These are phyloP conservation scores for Trichacis sp. DNA, from an alignment of 2,888 invertebrate genomes.

Conservation along the genomic window DNA sequence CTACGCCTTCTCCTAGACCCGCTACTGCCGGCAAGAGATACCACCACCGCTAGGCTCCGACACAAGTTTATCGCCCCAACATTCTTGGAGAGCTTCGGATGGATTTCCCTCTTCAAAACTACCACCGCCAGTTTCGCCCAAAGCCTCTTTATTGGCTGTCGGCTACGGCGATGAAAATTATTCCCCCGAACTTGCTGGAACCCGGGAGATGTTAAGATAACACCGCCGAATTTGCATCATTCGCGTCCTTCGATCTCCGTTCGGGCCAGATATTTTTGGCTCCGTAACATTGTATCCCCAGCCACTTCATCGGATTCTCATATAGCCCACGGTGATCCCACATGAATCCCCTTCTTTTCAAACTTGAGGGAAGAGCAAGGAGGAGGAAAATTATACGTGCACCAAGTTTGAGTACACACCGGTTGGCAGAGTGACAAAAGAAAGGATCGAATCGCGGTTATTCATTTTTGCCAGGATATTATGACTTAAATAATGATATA, in stretches of 20 bases:
- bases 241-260: not conserved
- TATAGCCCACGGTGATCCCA: not conserved
- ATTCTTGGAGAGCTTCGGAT: constrained; percentile 66
- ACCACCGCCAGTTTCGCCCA: constrained; percentile 40
- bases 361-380: too few relatives aligned
- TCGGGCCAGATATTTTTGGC: not conserved
- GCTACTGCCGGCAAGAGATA: constrained; percentile 61
- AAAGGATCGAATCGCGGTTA: not conserved
- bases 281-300: not conserved
- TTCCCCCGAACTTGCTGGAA: constrained; percentile 25
- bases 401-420: not conserved
- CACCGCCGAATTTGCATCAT: not conserved
- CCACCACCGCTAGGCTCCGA: constrained; percentile 60
- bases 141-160: constrained; percentile 33
- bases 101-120: constrained; percentile 60
- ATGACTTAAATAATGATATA: too few relatives aligned
- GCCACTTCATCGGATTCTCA: not conserved
- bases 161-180: constrained; percentile 26
- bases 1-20: constrained; percentile 62
- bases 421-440: not conserved
- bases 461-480: not conserved
- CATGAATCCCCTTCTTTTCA: not conserved
- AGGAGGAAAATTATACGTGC: not conserved
- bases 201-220: constrained; percentile 11
- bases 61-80: constrained; percentile 67